These are phyloP conservation scores for Pogonomyrmex californicus DNA, from an alignment of 1,140 invertebrate species.

Conservation along the genomic window DNA sequence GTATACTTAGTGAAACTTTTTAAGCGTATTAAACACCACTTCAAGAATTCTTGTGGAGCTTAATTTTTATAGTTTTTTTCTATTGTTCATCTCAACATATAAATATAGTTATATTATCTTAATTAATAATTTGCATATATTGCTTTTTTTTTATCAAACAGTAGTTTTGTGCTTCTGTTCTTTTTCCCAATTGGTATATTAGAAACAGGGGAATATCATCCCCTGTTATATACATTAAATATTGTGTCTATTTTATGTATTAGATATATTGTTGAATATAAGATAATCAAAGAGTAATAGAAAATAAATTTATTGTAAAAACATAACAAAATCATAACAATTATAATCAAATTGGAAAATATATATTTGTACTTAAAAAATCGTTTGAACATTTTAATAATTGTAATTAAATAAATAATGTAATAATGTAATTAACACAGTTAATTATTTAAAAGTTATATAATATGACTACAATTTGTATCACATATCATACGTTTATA, in stretches of 20 bases:
- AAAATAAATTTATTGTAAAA: conserved; percentile 25
- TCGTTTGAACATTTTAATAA: conserved; percentile 5
- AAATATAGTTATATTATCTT: conserved; percentile 20
- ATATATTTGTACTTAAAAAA: conserved; percentile 32
- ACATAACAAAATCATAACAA: conserved; percentile 33
- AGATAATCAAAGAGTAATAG: background rate
- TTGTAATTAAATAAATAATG: background rate
- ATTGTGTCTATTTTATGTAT: conserved; percentile 13
- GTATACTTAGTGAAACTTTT: conserved; percentile 43
- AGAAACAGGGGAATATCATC: conserved; percentile 9
- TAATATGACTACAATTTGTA: conserved; percentile 7
- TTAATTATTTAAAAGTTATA: conserved; percentile 23
- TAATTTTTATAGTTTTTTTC: conserved; percentile 14
- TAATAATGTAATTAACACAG: background rate
- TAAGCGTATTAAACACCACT: conserved; percentile 41
- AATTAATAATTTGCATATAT: conserved; percentile 46
- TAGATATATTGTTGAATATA: conserved; percentile 12
- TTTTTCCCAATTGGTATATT: conserved; percentile 6
- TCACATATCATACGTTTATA: conserved; percentile 23
- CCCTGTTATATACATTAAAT: conserved; percentile 19
- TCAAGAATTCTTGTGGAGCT: conserved; percentile 23
- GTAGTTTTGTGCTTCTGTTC: background rate
- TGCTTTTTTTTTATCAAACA: conserved; percentile 43
- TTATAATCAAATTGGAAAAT: conserved; percentile 30
- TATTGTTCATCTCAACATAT: conserved; percentile 20